Evolutionary conservation across 2,888 invertebrate genomes (phyloP), one percentile per base, ranked within the genome.

Genomic region (Campaea margaritaria): DNA sequence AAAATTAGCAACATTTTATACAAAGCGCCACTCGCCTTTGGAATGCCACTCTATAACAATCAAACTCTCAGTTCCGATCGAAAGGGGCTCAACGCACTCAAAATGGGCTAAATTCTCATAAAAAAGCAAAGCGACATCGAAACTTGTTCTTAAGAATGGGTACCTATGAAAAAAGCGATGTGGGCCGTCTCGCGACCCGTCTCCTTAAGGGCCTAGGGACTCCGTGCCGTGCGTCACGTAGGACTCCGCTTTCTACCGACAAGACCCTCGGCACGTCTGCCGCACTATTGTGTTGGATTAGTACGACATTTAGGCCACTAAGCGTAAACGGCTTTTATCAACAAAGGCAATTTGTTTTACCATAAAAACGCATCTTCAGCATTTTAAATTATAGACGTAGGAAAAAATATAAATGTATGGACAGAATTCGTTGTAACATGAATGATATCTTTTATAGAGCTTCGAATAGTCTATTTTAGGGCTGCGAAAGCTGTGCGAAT

Each of bases 211-310:
- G 54, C 45, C 42, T 21, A 11, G n/a, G 49, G 15, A 15, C n/a
- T 13, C 13, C 59, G 67, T 64, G 64, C 27, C 2, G 3, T 15
- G 15, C 46, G 62, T 59, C 64, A 67, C 67, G 67, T 67, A 64
- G 57, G 58, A 55, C 61, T 41, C 38, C 55, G 28, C 61, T 51
- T 48, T 47, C 49, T 49, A 42, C 16, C 10, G 14, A 58, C 61
- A 34, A 41, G 66, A 46, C 39, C 50, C 45, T 44, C 50, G 48
- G 58, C 66, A 66, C 66, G 66, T 66, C 58, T 36, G 58, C 58
- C 44, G 8, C 39, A 49, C 14, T 48, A 10, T 16, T 16, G 56
- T 38, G 49, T 44, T 48, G 48, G 42, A 44, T 38, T 36, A 36
- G 36, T 36, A n/a, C 13, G 2, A 39, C 13, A 39, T 39, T 36